phyloP scores from a whole-genome alignment of 2,888 invertebrate species.

The Crepidodera aurea region DNA sequence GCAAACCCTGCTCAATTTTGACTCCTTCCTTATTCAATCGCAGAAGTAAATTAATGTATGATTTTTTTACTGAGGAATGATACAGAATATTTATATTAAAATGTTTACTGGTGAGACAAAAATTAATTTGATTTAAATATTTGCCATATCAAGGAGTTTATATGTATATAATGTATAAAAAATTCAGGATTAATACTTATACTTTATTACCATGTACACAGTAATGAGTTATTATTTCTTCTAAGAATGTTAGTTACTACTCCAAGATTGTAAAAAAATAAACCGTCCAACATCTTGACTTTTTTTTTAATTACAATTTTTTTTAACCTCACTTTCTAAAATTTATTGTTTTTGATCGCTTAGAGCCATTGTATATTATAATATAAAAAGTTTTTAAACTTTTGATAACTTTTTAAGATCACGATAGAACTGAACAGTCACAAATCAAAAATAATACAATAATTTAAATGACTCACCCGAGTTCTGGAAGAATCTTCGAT shows the following conservation, averaged over 20 bases:
- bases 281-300: neutral
- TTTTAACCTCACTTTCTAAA: too few relatives aligned
- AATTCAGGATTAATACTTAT: neutral
- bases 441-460: too few relatives aligned
- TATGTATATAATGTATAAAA: constrained; percentile 29
- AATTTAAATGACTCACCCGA: too few relatives aligned
- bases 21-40: neutral
- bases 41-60: too few relatives aligned
- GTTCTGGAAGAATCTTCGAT: too few relatives aligned
- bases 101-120: neutral
- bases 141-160: neutral
- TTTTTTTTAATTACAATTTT: neutral
- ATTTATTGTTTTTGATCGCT: too few relatives aligned
- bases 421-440: too few relatives aligned
- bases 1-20: neutral
- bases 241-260: constrained; percentile 2
- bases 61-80: neutral
- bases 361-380: too few relatives aligned
- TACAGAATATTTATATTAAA: constrained; percentile 1
- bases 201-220: constrained; percentile 15
- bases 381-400: too few relatives aligned
- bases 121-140: neutral
- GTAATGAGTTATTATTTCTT: constrained; percentile 7
- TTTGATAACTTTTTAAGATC: too few relatives aligned
- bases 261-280: neutral